phyloP scores from a whole-genome alignment of 37 sponge, comb jelly and placozoan species.

The Hormiphora californensis region DNA sequence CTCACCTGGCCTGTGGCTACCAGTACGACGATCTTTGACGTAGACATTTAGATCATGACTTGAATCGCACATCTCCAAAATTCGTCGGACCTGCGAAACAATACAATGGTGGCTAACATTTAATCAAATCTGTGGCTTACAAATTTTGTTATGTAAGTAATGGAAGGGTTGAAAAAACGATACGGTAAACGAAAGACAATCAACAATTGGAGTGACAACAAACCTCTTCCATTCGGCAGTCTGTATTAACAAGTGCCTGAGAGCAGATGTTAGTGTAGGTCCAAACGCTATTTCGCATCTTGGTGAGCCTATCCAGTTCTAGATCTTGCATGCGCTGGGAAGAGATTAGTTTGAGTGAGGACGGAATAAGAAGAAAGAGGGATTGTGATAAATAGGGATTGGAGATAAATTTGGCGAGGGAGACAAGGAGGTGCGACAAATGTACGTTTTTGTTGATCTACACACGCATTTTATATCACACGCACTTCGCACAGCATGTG shows the following conservation, averaged over 20 bases:
- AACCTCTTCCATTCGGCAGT: conserved; percentile 13
- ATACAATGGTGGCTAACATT: too few relatives aligned
- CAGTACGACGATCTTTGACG: conserved; percentile 18
- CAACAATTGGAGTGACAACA: too few relatives aligned
- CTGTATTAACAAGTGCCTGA: not conserved
- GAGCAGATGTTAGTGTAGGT: conserved; percentile 29
- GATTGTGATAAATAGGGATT: not conserved
- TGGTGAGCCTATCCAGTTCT: not conserved
- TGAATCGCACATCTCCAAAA: conserved; percentile 2
- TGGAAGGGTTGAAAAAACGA: too few relatives aligned
- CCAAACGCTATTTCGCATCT: conserved; percentile 12
- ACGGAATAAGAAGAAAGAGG: not conserved
- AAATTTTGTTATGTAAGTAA: too few relatives aligned
- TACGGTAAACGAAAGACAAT: too few relatives aligned
- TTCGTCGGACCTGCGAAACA: too few relatives aligned
- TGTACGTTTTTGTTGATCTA: too few relatives aligned
- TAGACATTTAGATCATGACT: conserved; percentile 16
- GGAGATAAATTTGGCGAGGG: not conserved
- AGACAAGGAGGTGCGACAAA: not conserved
- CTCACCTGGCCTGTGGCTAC: conserved; percentile 18
- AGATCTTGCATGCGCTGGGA: conserved; percentile 24
- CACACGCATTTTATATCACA: too few relatives aligned
- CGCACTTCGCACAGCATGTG: too few relatives aligned
- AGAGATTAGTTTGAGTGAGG: not conserved
- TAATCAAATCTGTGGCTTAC: too few relatives aligned